Percentiles rank a stretch among this genome's conserved stretches.
phyloP scores from a whole-genome alignment of 2,797 vertebrate genomes.

The Aselliscus stoliczkanus region DNA sequence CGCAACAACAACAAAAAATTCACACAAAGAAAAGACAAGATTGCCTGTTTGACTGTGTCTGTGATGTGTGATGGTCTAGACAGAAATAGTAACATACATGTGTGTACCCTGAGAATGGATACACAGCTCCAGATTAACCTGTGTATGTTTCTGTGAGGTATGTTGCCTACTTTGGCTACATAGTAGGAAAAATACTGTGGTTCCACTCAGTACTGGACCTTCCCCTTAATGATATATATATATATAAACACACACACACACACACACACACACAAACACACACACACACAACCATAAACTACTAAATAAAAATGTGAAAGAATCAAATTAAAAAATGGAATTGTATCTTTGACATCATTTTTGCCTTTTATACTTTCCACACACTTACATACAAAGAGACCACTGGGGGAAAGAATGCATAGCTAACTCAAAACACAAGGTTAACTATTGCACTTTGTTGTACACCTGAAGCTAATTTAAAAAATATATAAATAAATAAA shows the following conservation, averaged over 20 bases:
- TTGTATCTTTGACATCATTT: background rate
- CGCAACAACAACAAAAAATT: background rate
- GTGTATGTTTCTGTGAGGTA: fast-evolving
- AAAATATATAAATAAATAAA: too few species aligned
- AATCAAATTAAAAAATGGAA: background rate
- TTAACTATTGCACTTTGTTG: too few species aligned
- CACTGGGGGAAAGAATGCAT: background rate
- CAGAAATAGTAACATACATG: background rate
- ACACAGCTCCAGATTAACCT: background rate
- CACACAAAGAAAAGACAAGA: background rate
- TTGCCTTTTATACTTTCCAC: background rate
- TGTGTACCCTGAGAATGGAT: fast-evolving
- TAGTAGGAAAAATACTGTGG: background rate
- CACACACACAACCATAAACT: background rate
- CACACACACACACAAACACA: background rate
- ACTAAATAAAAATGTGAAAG: background rate
- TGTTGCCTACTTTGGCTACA: background rate
- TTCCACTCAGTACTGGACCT: background rate
- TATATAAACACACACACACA: background rate
- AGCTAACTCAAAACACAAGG: background rate
- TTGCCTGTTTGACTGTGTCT: background rate
- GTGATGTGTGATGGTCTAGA: background rate
- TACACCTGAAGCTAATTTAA: too few species aligned
- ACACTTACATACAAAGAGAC: background rate
- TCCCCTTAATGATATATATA: background rate